A percentile compares a stretch with the other conserved stretches of the same genome.
phyloP scores from a whole-genome alignment of 2,888 invertebrate genomes.

The Tachystola acroxantha region DNA sequence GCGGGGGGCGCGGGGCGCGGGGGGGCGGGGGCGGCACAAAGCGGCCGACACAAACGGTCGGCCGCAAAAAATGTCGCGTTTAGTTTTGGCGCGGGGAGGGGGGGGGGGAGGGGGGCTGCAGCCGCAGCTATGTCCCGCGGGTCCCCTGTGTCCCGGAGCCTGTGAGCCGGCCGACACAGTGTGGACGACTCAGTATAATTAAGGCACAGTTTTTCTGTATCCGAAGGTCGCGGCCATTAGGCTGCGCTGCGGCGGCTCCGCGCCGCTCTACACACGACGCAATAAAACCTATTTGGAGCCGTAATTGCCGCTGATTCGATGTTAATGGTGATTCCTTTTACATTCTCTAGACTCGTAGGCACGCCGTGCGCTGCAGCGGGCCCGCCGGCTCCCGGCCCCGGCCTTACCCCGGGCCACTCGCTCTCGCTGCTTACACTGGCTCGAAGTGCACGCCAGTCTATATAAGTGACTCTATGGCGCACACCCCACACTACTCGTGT shows the following conservation, averaged over 20 bases:
- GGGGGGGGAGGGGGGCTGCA: no score
- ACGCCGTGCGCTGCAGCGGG: neutral
- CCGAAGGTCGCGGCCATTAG: conserved; percentile 3
- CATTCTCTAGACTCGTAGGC: no score
- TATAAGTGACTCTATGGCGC: no score
- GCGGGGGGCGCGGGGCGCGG: conserved; percentile 23
- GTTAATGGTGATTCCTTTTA: neutral
- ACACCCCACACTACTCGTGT: no score
- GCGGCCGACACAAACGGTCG: conserved; percentile 10
- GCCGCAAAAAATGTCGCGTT: conserved; percentile 13
- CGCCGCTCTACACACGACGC: conserved; percentile 3
- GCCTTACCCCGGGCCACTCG: neutral
- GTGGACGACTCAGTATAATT: no score
- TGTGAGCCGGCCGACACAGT: conserved; percentile 12
- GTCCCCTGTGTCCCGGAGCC: conserved; percentile 6
- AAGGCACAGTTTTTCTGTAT: conserved; percentile 9
- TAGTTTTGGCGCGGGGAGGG: conserved; percentile 14
- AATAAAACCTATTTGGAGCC: neutral
- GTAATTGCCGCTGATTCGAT: neutral
- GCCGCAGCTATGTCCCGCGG: no score
- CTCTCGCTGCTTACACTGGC: neutral
- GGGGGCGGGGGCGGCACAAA: conserved; percentile 18
- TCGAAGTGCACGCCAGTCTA: no score
- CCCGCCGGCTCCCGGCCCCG: neutral
- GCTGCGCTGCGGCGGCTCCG: neutral